A percentile compares a stretch with the other conserved stretches of the same genome.
Evolutionary conservation across 1,140 invertebrate genomes (phyloP).

Genomic region (Drosophila willistoni): DNA sequence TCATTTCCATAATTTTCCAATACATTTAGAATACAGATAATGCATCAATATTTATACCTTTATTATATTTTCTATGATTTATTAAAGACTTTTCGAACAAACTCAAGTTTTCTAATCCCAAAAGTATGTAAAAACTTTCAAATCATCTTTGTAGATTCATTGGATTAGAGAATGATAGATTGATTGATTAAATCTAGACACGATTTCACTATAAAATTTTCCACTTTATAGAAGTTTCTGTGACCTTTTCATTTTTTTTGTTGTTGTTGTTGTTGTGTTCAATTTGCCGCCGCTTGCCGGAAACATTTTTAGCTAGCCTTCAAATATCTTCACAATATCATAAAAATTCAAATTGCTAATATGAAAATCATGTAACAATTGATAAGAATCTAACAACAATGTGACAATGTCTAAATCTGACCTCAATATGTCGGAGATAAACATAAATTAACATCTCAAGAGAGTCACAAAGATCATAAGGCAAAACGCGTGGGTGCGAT

Average conservation of each 20-base stretch:
- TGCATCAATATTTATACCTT: no score
- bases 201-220: slow-evolving; percentile 6
- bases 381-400: slow-evolving; percentile 75
- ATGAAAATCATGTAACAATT: slow-evolving; percentile 74
- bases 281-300: background rate
- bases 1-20: no score
- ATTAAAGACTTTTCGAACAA: background rate
- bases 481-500: slow-evolving; percentile 52
- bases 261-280: no score
- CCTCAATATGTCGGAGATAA: slow-evolving; percentile 67
- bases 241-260: background rate
- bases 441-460: slow-evolving; percentile 49
- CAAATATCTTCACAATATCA: slow-evolving; percentile 19
- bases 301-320: slow-evolving; percentile 22
- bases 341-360: slow-evolving; percentile 49
- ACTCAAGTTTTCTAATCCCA: background rate
- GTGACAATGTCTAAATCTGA: slow-evolving; percentile 77
- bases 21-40: no score
- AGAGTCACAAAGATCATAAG: slow-evolving; percentile 46
- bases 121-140: slow-evolving; percentile 1
- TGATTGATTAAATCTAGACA: background rate
- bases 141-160: background rate
- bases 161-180: slow-evolving; percentile 7
- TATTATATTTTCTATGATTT: no score
- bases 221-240: background rate